Base-by-base conservation (phyloP, 1,140 invertebrate species). In the Eriocheir sinensis region DNA sequence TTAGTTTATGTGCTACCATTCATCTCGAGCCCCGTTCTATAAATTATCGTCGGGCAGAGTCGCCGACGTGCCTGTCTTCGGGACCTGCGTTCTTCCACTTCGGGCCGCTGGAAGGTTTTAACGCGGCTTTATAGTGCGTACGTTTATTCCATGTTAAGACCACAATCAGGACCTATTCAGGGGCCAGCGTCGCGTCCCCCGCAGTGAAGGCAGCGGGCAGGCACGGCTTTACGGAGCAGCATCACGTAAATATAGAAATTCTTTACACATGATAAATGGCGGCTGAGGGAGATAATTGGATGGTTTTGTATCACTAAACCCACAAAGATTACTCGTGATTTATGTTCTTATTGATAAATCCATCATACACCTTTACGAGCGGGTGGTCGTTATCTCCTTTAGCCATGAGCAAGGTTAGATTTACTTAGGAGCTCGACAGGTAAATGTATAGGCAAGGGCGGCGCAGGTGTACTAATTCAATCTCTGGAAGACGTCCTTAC, bases 321-420 rank as follows among this genome's bases (percentile, higher is more conserved):
- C 60, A 72, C 60, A 72, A n/a, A 72, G 60, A 72, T 72, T 72
- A 72, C n/a, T 72, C 27, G 60, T 72, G 60, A 72, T 72, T 72
- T 72, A 72, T 72, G n/a, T 72, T n/a, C 60, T 72, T 72, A 72
- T 72, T 72, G 60, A 72, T 72, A 72, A 72, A 72, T 72, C 60
- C 60, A 72, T 72, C 60, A 72, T 72, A 27, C n/a, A 72, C 60
- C 60, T 72, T 72, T 72, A 72, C 60, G 60, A 72, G 60, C 60
- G 21, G 60, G 60, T n/a, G 60, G 60, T 72, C 60, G 60, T 72
- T 72, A 72, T 72, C 60, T 72, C 21, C 60, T 21, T 21, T 72
- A 72, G 60, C 60, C 60, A 72, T n/a, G 60, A 72, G 60, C 60
- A 72, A 72, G 1, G 60, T 21, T 72, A 72, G 60, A n/a, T 72